phyloP scores from a whole-genome alignment of 2,797 vertebrate genomes.

The Pitangus sulphuratus region DNA sequence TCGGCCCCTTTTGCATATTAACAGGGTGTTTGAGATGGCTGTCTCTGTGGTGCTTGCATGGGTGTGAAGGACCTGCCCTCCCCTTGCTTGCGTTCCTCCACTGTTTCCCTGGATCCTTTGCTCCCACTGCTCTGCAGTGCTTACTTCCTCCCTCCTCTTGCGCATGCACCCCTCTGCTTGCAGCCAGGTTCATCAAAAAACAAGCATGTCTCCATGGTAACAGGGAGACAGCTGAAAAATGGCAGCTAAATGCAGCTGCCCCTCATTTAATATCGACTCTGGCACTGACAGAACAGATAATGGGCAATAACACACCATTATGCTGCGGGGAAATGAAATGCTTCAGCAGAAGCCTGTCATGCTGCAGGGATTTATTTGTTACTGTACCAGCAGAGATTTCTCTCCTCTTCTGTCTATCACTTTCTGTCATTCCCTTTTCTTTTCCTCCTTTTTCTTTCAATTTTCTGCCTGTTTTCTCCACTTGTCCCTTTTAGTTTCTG shows the following conservation, averaged over 20 bases:
- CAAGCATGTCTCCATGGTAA: slow-evolving; percentile 86
- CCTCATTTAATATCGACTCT: slow-evolving; percentile 96
- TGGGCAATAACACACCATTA: slow-evolving; percentile 93
- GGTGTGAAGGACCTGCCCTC: background rate
- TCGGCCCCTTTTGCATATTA: background rate
- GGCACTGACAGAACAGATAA: slow-evolving; percentile 95
- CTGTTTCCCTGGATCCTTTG: background rate
- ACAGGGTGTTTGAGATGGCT: background rate
- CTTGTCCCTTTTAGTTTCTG: background rate
- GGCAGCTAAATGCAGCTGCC: slow-evolving; percentile 88
- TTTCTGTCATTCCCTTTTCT: background rate
- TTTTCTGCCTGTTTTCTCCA: background rate
- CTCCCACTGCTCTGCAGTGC: background rate
- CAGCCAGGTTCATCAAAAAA: slow-evolving; percentile 59
- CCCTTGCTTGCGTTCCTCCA: background rate
- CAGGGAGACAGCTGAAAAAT: slow-evolving; percentile 89
- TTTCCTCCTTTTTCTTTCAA: background rate
- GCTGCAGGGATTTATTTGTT: slow-evolving; percentile 84
- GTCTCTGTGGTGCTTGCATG: background rate
- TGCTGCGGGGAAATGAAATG: slow-evolving; percentile 90
- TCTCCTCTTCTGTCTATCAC: slow-evolving; percentile 45
- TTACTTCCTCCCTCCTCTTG: background rate
- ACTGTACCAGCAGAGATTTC: slow-evolving; percentile 72
- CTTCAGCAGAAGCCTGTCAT: slow-evolving; percentile 87
- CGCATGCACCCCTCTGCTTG: background rate